A percentile compares a stretch with the other conserved stretches of the same genome.
Evolutionary conservation across 1,140 invertebrate species (phyloP).

Genomic region (Diorhabda elongata): DNA sequence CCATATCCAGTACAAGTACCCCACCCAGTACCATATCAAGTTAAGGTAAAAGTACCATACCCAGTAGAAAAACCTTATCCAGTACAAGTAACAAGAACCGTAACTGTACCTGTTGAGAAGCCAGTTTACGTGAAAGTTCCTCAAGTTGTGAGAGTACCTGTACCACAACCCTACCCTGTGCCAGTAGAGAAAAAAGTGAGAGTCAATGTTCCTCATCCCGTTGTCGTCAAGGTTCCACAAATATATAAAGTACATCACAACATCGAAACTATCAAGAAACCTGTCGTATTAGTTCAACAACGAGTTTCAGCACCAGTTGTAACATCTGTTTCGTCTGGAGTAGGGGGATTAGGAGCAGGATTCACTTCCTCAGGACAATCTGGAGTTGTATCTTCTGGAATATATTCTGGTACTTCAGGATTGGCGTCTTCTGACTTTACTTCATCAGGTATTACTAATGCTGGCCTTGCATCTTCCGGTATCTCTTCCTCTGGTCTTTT

Average conservation of each 20-base stretch:
- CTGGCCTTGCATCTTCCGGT: too few relatives aligned
- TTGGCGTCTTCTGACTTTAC: too few relatives aligned
- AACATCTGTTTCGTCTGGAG: neutral
- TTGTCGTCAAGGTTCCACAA: constrained; percentile 32
- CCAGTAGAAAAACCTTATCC: constrained; percentile 36
- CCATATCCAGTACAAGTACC: constrained; percentile 13
- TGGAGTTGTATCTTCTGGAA: neutral
- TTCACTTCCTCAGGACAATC: neutral
- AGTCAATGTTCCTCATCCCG: constrained; percentile 33
- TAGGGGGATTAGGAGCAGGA: neutral
- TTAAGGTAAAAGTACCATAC: constrained; percentile 39
- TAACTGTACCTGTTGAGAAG: constrained; percentile 42
- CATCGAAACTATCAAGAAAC: neutral
- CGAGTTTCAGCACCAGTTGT: neutral
- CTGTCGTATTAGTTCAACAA: neutral
- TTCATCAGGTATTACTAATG: too few relatives aligned
- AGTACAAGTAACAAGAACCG: constrained; percentile 35
- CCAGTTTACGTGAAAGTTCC: constrained; percentile 45
- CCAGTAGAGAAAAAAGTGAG: constrained; percentile 33
- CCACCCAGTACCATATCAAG: constrained; percentile 38
- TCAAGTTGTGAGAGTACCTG: constrained; percentile 40
- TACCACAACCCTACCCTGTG: constrained; percentile 41
- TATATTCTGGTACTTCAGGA: neutral
- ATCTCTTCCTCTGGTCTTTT: too few relatives aligned
- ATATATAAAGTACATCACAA: constrained; percentile 9